Conservation (phyloP, 2,113 vertebrate genomes). For the Hiodon tergisus region DNA sequence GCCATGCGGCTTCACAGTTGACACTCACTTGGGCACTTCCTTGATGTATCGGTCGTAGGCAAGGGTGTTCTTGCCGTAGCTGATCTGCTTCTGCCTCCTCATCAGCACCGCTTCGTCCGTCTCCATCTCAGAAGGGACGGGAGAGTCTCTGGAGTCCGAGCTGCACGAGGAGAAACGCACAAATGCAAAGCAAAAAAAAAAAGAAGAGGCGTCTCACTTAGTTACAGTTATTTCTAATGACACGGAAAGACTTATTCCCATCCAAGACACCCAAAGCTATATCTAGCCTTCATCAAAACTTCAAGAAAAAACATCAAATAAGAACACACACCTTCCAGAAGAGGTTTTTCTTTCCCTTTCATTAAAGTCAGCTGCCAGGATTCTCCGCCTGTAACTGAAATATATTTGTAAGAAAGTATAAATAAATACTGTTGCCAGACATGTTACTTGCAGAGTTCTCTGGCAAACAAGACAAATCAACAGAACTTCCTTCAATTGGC, state of each 20-base stretch:
- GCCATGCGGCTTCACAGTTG: too few relatives aligned
- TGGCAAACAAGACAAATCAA: too few relatives aligned
- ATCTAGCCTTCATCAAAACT: background rate
- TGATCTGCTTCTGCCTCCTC: conserved; percentile 94
- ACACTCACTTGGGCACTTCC: conserved; percentile 86
- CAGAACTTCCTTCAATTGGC: too few relatives aligned
- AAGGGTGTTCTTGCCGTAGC: conserved; percentile 92
- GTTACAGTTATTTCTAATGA: too few relatives aligned
- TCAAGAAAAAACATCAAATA: background rate
- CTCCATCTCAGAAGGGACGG: conserved; percentile 72
- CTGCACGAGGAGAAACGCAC: conserved; percentile 45
- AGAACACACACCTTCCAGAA: conserved; percentile 74
- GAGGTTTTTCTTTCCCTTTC: conserved; percentile 75
- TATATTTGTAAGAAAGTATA: background rate
- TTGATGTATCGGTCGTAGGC: conserved; percentile 87
- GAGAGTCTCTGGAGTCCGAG: conserved; percentile 83
- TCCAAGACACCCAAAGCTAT: background rate
- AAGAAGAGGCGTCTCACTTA: too few relatives aligned
- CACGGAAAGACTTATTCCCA: too few relatives aligned
- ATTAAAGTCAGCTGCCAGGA: conserved; percentile 74
- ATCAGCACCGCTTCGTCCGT: conserved; percentile 81
- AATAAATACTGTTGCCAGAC: too few relatives aligned
- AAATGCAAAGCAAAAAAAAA: background rate
- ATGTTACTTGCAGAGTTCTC: too few relatives aligned
- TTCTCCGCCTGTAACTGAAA: conserved; percentile 84